Conservation (phyloP, 2,888 invertebrate genomes). For the Branchipolynoe longqiensis region DNA sequence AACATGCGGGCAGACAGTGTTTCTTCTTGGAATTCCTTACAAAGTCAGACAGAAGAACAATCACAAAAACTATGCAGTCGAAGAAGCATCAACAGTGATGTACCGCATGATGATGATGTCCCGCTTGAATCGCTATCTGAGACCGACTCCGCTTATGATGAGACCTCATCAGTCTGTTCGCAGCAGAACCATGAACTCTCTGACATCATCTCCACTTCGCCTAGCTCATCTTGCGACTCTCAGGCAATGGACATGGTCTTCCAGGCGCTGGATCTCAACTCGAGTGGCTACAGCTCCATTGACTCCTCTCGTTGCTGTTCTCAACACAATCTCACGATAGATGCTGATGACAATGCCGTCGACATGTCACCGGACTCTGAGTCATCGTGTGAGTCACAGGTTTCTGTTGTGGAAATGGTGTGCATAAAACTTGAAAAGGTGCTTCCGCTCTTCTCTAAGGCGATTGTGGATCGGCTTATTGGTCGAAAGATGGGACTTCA, state of each 20-base stretch:
- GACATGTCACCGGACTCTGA: conserved; percentile 48
- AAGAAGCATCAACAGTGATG: conserved; percentile 19
- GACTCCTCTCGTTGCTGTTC: conserved; percentile 27
- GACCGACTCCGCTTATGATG: conserved; percentile 39
- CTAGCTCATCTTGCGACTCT: background rate
- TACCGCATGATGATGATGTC: background rate
- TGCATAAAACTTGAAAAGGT: conserved; percentile 14
- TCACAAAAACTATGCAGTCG: no score
- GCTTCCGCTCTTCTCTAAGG: conserved; percentile 17
- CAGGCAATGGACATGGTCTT: conserved; percentile 44
- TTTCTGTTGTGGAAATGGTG: conserved; percentile 22
- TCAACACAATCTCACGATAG: background rate
- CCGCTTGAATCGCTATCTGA: background rate
- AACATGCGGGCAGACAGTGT: no score
- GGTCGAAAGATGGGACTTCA: conserved; percentile 54
- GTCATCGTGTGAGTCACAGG: conserved; percentile 27
- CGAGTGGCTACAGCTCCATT: conserved; percentile 30
- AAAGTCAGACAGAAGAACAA: no score
- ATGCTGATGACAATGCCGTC: background rate
- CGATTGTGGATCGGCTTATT: conserved; percentile 38
- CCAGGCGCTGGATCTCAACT: conserved; percentile 40
- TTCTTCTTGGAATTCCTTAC: no score
- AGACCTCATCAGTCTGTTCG: conserved; percentile 8
- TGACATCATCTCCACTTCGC: background rate
- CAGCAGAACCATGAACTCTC: background rate